Base-by-base conservation (phyloP, 2,888 invertebrate species). In the Amblyjoppa fuscipennis region DNA sequence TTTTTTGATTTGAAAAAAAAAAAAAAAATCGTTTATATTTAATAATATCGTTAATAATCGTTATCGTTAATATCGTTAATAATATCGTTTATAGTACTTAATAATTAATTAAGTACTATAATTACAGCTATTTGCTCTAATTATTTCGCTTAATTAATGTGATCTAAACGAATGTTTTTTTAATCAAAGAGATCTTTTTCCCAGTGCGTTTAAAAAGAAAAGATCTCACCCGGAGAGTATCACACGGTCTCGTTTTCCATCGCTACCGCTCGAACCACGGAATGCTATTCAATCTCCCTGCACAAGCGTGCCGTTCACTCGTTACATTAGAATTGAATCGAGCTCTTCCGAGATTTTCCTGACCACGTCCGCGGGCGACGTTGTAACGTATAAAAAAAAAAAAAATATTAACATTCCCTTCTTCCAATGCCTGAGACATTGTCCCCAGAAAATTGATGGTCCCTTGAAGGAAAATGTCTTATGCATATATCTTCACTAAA, bases 291-390 rank as follows among this genome's bases (percentile, higher is more conserved):
- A 28, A 87, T 87, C 85, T 61, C 73, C 51, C 68, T 51, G 49
- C 51, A 31, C 70, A 34, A 56, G 61, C 85, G 75, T 80, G 80
- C 80, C 74, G 71, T 80, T 69, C 16, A 41, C 69, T 77, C 80
- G 87, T 59, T 69, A 70, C 87, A 91, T 91, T 91, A 91, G 91
- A 91, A 91, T 91, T 91, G 91, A 91, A 91, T 91, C 87, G 91
- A 89, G 86, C 49, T 76, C 66, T 71, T 71, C 56, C 71, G 83
- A 87, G 88, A 78, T 90, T 91, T 90, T 89, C 89, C 82, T 70
- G 64, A 68, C 56, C 75, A 59, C 71, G 73, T 64, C 59, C 76
- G 70, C 7, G 68, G 5, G 70, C 7, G 25, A 75, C 45, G 70
- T 28, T 38, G 45, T 45, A 28, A 13, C n/a, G 68, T 41, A 34